phyloP scores from a whole-genome alignment of 2,888 invertebrate genomes.

The Timema podura region DNA sequence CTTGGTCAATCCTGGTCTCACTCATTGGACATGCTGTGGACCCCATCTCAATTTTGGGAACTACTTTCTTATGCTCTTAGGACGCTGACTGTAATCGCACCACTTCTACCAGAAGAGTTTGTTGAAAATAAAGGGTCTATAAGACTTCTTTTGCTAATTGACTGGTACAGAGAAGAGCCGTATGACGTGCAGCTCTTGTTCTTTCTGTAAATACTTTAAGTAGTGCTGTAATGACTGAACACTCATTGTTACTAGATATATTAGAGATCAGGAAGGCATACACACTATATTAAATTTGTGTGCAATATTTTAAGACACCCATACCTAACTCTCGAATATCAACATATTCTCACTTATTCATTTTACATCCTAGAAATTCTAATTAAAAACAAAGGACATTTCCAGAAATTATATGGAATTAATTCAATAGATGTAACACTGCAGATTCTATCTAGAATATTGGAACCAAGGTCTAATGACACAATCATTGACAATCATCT shows the following conservation, averaged over 20 bases:
- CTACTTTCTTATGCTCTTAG: neutral
- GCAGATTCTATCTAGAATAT: neutral
- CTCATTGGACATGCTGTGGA: neutral
- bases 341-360: neutral
- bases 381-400: neutral
- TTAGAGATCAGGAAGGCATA: neutral
- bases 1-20: neutral
- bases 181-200: conserved; percentile 1
- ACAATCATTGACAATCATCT: neutral
- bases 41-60: neutral
- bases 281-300: neutral
- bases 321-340: neutral
- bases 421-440: neutral
- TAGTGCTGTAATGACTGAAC: neutral
- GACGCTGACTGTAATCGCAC: neutral
- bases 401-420: neutral
- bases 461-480: neutral
- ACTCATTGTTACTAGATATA: neutral
- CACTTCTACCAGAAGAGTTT: neutral
- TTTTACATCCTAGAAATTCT: neutral
- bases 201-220: neutral
- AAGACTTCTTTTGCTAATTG: neutral
- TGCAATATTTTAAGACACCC: neutral
- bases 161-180: neutral
- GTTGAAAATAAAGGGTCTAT: neutral